A percentile compares a stretch with the other conserved stretches of the same genome.
phyloP scores from a whole-genome alignment of 1,140 invertebrate genomes.

The Drosophila azteca region DNA sequence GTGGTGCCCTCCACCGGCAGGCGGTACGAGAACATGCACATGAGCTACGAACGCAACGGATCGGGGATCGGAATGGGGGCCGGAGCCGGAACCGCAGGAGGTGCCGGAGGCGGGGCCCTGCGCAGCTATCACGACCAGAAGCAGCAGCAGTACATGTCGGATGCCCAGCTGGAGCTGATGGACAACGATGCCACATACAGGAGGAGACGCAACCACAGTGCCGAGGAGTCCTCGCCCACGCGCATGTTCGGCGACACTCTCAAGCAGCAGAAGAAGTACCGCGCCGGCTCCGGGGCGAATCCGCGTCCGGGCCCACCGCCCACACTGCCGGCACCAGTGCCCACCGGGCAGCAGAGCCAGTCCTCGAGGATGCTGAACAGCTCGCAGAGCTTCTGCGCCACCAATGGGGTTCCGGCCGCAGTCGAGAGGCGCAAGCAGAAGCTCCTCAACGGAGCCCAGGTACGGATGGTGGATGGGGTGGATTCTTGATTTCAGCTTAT shows the following conservation, averaged over 20 bases:
- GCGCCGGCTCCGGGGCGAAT: conserved; percentile 58
- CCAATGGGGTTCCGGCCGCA: conserved; percentile 69
- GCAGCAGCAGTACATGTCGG: conserved; percentile 66
- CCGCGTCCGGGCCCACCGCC: conserved; percentile 86
- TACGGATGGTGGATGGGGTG: conserved; percentile 14
- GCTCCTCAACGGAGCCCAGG: conserved; percentile 69
- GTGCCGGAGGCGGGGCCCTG: conserved; percentile 41
- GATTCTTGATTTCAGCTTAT: neutral
- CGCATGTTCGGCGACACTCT: conserved; percentile 85
- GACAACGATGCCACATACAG: conserved; percentile 72
- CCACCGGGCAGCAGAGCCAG: conserved; percentile 76
- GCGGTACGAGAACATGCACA: conserved; percentile 66
- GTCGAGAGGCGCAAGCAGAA: conserved; percentile 80
- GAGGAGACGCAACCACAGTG: conserved; percentile 72
- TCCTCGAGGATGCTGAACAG: conserved; percentile 83
- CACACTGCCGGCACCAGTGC: conserved; percentile 87
- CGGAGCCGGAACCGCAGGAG: conserved; percentile 41
- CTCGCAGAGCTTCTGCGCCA: conserved; percentile 85
- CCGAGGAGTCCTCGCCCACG: conserved; percentile 85
- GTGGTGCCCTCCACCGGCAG: conserved; percentile 35
- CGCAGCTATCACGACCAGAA: conserved; percentile 68
- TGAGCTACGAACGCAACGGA: conserved; percentile 64
- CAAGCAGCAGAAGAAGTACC: conserved; percentile 81
- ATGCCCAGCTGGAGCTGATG: conserved; percentile 70
- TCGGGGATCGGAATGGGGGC: conserved; percentile 15